Base-by-base conservation (phyloP, 2,888 invertebrate species). In the Mesoligia furuncula region DNA sequence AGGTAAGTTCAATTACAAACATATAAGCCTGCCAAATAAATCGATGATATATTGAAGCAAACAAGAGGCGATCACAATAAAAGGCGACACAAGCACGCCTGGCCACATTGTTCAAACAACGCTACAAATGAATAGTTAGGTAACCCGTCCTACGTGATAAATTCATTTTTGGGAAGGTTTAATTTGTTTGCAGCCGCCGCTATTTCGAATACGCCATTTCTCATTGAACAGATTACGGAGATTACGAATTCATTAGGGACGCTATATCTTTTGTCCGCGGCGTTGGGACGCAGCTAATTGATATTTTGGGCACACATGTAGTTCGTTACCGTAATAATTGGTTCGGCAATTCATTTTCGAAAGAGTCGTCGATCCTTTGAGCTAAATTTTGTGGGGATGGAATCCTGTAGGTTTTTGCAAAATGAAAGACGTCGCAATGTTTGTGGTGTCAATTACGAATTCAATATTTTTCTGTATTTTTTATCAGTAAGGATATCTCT, bases 201-300 rank as follows among this genome's bases (percentile, higher is more conserved):
- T 93, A 93, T 95, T 95, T 92, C 92, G 92, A 94, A 95, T 95
- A 94, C 92, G 95, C 95, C 95, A 95, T 96, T 95, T 94, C 95
- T 96, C 96, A 96, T 95, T 95, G 96, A 95, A 95, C 95, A 96
- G 96, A 96, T 96, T 96, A 96, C 94, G 79, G 94, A 96, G 96
- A 96, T 96, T 96, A 96, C 95, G 93, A 96, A 95, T 96, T 96
- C 96, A 96, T 96, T 96, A 95, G 96, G 95, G 95, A 92, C 91
- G 91, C 92, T 91, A 92, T 95, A 95, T 95, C 95, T 95, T 95
- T 94, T 94, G 93, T 94, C 93, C 90, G 87, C 84, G 89, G 90
- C 85, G 85, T 86, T 85, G 93, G 93, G 93, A 89, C 87, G 83
- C 87, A 87, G 88, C 93, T 96, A 96, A 96, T 96, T 96, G 95